Evolutionary conservation across 2,797 vertebrate genomes (phyloP), one percentile per base, ranked within the genome.

Genomic region (Lophotriccus pileatus): DNA sequence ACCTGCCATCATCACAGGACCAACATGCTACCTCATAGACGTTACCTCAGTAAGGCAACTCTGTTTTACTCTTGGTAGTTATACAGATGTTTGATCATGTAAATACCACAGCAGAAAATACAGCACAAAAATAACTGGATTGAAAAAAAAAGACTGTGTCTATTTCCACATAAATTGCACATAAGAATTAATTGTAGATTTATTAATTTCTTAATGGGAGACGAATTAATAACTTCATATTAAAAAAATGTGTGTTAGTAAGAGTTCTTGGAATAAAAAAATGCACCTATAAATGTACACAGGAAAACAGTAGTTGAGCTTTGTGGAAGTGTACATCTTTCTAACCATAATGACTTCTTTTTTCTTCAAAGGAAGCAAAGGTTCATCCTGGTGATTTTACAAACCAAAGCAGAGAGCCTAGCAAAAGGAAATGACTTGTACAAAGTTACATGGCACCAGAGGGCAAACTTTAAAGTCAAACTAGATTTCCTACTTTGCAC

Each of bases 1-100:
- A 87, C 99, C 99, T 68, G 94, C 91, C 72, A 58, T 99, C 95
- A 97, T 99, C 72, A 99, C 99, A 6, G 99, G 99, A 87, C 99
- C 98, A 43, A 99, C 98, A 1, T 98, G 98, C 55, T 99, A 99
- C 96, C 98, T 99, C 86, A 98, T 99, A 89, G 98, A 99, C 64
- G 89, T 99, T 77, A 96, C 96, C 79, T 97, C 98, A 72, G 98
- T 98, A 98, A 98, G 97, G 88, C 55, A 41, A 56, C 34, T 67
- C 69, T 88, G 20, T 20, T 94, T n/a, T 69, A 32, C 68, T 73
- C 22, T 17, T 49, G 6, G 39, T 70, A n/a, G 34, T 84, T 36
- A 55, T 28, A 20, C 12, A 47, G 59, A 27, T 37, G 17, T 58
- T 77, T 83, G 68, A 24, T 32, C 18, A 66, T 55, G 46, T 12